Percentiles rank a stretch among this genome's conserved stretches.
Conservation (phyloP, 2,113 vertebrate genomes). For the Albula glossodonta region DNA sequence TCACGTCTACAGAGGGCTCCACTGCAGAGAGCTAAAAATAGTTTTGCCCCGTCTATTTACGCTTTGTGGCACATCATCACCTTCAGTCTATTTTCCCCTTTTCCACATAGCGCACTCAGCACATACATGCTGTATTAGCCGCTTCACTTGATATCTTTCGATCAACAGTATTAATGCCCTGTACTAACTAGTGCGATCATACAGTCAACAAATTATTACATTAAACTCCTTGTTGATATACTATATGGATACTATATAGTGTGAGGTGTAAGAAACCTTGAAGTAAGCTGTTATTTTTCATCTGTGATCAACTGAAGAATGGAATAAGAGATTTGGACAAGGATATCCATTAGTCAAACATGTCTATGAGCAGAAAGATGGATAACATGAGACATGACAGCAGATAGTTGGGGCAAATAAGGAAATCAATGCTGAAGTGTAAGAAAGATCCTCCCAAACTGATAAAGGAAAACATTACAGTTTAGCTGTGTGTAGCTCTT, state of each 20-base stretch:
- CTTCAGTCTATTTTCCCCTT: neutral
- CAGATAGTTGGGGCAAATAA: slow-evolving; percentile 38
- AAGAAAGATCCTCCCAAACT: slow-evolving; percentile 33
- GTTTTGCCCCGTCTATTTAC: slow-evolving; percentile 66
- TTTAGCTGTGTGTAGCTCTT: slow-evolving; percentile 15
- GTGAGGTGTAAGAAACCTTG: neutral
- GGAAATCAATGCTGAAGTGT: neutral
- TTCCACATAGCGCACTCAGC: neutral
- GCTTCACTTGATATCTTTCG: neutral
- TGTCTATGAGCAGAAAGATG: slow-evolving; percentile 17
- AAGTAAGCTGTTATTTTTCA: neutral
- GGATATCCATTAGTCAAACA: neutral
- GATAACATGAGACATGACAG: slow-evolving; percentile 30
- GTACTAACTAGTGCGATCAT: neutral
- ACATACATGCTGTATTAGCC: neutral
- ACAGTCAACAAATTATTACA: neutral
- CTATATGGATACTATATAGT: too few species aligned
- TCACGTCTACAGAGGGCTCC: slow-evolving; percentile 60
- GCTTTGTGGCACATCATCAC: slow-evolving; percentile 42
- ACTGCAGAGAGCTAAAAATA: slow-evolving; percentile 73
- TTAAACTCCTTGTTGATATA: neutral
- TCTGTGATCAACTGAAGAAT: neutral
- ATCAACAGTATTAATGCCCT: neutral
- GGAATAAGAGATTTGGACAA: neutral
- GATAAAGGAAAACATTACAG: neutral